phyloP scores from a whole-genome alignment of 2,113 vertebrate species.

The Lampris megalopsis region DNA sequence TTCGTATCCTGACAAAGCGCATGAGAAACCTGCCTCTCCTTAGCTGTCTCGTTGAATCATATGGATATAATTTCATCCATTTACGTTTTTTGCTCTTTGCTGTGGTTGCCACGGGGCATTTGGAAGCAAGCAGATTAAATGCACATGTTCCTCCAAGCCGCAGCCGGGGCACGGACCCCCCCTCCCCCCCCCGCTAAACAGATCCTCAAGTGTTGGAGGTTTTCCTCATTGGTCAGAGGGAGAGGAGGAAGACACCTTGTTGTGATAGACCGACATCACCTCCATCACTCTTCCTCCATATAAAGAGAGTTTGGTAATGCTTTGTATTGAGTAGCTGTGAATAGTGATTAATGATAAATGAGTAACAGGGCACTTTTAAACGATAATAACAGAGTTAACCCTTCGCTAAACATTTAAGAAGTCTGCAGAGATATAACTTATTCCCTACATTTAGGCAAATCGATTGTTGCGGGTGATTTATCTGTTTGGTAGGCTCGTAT shows the following conservation, averaged over 20 bases:
- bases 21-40: conserved; percentile 86
- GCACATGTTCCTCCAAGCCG: conserved; percentile 84
- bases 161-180: conserved; percentile 71
- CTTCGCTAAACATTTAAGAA: too few relatives aligned
- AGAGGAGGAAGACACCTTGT: conserved; percentile 73
- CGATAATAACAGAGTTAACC: too few relatives aligned
- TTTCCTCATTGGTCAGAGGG: conserved; percentile 79
- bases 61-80: conserved; percentile 90
- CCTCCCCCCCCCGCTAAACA: conserved; percentile 73
- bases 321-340: too few relatives aligned
- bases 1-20: conserved; percentile 84
- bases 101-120: conserved; percentile 87
- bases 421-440: too few relatives aligned
- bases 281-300: conserved; percentile 35
- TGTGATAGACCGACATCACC: conserved; percentile 66
- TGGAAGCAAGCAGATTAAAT: conserved; percentile 87
- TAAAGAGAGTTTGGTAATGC: not conserved
- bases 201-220: conserved; percentile 86
- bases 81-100: conserved; percentile 85
- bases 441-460: too few relatives aligned
- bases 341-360: too few relatives aligned
- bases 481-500: too few relatives aligned
- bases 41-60: conserved; percentile 88
- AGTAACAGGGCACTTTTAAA: too few relatives aligned
- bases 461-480: too few relatives aligned